phyloP scores from a whole-genome alignment of 2,888 invertebrate genomes.

The Malthinus flaveolus region DNA sequence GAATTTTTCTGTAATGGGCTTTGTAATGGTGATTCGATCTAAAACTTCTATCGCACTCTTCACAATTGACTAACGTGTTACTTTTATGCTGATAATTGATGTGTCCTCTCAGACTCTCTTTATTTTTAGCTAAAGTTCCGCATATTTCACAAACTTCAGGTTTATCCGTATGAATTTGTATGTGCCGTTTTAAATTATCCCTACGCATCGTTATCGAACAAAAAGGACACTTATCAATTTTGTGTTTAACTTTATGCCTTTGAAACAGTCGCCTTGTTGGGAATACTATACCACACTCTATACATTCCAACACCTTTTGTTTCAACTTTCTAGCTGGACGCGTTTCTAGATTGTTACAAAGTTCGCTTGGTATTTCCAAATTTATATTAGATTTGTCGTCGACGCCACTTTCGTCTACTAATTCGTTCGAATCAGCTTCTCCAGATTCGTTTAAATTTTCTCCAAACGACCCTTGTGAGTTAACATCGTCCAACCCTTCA shows the following conservation, averaged over 20 bases:
- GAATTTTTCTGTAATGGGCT: slow-evolving; percentile 44
- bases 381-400: background rate
- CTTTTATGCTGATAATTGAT: slow-evolving; percentile 45
- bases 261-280: slow-evolving; percentile 21
- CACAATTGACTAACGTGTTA: slow-evolving; percentile 41
- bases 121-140: slow-evolving; percentile 45
- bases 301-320: slow-evolving; percentile 16
- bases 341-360: background rate
- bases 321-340: slow-evolving; percentile 7
- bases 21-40: slow-evolving; percentile 42
- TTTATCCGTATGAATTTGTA: slow-evolving; percentile 40
- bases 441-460: background rate
- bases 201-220: slow-evolving; percentile 41
- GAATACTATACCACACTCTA: slow-evolving; percentile 29
- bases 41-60: slow-evolving; percentile 43
- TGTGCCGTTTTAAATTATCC: slow-evolving; percentile 43
- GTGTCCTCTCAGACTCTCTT: slow-evolving; percentile 45
- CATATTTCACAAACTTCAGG: slow-evolving; percentile 47
- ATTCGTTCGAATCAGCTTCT: background rate
- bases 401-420: background rate
- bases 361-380: background rate
- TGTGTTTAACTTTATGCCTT: slow-evolving; percentile 40
- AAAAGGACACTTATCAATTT: slow-evolving; percentile 42
- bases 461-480: background rate
- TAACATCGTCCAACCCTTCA: background rate